Base-by-base conservation (phyloP, 1,140 invertebrate genomes). In the Drosophila ercepeae region DNA sequence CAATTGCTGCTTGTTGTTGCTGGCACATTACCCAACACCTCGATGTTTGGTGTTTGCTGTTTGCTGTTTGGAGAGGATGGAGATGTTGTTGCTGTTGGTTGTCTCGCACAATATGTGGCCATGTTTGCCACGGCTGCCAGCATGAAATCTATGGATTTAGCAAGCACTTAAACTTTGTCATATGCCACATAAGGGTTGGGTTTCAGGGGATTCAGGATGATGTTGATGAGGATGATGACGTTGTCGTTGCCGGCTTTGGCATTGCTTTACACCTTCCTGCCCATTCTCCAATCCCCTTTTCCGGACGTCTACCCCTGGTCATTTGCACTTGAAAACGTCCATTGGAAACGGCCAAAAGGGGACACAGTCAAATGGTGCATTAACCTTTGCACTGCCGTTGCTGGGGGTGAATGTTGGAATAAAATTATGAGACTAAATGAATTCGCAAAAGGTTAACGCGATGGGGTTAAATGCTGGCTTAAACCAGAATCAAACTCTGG, bases 131-230 rank as follows among this genome's bases (percentile, higher is more conserved):
- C 36, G 63, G 60, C 73, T 84, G 81, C 81, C 81, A 86, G 81
- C 81, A 86, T 88, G 81, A 88, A 88, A 88, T 88, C 82, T 82
- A 82, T 78, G 82, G 82, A 88, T 88, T 88, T 88, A 88, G 74
- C 77, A 73, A 88, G 82, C 82, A 88, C 82, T 88, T 88, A 88
- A 88, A 88, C 82, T 88, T 88, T 88, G 82, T 89, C 82, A 84
- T 86, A 86, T 44, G 61, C 52, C 67, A 57, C 23, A 48, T 29
- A 34, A 16, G 53, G 67, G 19, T 23, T 42, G 39, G 18, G 39
- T 18, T 42, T 42, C 39, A 16, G 16, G 39, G 39, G 39, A 42
- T 44, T 18, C 21, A 48, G 52, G 25, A 45, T 46, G 36, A 21
- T 14, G 27, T n/a, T 9, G 11, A 58, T 74, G 54, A 74, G 54